phyloP scores from a whole-genome alignment of 2,888 invertebrate genomes.

The Acanthosepion pharaonis region DNA sequence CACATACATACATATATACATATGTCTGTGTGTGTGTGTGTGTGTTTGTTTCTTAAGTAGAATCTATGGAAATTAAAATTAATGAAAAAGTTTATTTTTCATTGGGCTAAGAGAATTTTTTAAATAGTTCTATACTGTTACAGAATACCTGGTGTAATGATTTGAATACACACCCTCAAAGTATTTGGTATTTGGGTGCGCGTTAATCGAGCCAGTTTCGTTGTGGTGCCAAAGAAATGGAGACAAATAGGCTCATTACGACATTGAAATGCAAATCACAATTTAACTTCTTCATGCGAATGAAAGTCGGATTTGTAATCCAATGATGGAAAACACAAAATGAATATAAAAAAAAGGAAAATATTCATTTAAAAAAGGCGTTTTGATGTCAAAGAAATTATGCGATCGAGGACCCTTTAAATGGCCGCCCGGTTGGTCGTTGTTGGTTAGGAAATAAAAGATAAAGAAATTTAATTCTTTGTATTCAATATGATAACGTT shows the following conservation, averaged over 20 bases:
- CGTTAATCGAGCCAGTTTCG: background rate
- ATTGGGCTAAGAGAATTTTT: too few species aligned
- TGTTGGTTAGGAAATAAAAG: background rate
- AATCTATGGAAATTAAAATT: too few species aligned
- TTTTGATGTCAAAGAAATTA: background rate
- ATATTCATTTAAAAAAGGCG: background rate
- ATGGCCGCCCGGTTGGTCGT: background rate
- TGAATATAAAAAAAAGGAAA: background rate
- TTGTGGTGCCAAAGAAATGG: background rate
- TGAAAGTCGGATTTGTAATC: background rate
- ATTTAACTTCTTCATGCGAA: background rate
- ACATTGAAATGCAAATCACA: conserved; percentile 33
- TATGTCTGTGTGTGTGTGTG: too few species aligned
- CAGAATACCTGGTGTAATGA: background rate
- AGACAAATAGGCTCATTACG: background rate
- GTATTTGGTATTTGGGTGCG: background rate
- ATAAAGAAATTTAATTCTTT: background rate
- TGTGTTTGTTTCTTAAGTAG: too few species aligned
- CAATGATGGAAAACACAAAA: background rate
- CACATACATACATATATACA: too few species aligned
- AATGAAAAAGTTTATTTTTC: too few species aligned
- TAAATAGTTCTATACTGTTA: too few species aligned
- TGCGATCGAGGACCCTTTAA: background rate
- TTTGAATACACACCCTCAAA: background rate
- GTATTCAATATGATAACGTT: background rate